phyloP scores from a whole-genome alignment of 1,140 invertebrate species.

The Pararge aegeria region DNA sequence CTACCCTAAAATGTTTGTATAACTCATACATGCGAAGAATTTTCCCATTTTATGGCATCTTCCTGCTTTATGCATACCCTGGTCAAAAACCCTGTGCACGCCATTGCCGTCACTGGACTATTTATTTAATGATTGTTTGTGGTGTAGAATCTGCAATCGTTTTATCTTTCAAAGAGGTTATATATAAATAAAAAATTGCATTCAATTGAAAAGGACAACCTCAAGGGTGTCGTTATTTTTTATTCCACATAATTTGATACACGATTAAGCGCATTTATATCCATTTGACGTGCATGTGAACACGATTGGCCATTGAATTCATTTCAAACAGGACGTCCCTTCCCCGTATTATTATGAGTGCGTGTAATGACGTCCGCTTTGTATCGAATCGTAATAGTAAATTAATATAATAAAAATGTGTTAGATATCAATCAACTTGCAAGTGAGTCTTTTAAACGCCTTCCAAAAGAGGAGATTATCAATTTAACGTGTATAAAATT shows the following conservation, averaged over 20 bases:
- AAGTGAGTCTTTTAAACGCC: too few species aligned
- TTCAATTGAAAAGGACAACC: background rate
- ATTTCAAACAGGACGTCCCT: constrained; percentile 23
- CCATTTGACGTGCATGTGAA: constrained; percentile 17
- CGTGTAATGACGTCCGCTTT: constrained; percentile 9
- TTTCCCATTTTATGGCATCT: too few species aligned
- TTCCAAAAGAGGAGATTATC: too few species aligned
- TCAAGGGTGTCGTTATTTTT: background rate
- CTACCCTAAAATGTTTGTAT: too few species aligned
- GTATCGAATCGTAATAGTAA: background rate
- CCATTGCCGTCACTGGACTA: too few species aligned
- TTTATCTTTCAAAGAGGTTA: background rate
- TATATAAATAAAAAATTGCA: background rate
- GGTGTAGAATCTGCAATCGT: too few species aligned
- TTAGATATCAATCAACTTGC: background rate
- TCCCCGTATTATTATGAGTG: constrained; percentile 9
- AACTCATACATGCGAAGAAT: too few species aligned
- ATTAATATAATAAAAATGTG: background rate
- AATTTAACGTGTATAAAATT: too few species aligned
- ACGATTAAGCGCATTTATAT: constrained; percentile 16
- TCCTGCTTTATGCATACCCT: too few species aligned
- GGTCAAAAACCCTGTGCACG: too few species aligned
- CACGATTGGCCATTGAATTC: constrained; percentile 28
- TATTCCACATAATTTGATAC: background rate
- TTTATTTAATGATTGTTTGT: too few species aligned